Conservation (phyloP, 2,888 invertebrate species). For the Dryococelus australis region DNA sequence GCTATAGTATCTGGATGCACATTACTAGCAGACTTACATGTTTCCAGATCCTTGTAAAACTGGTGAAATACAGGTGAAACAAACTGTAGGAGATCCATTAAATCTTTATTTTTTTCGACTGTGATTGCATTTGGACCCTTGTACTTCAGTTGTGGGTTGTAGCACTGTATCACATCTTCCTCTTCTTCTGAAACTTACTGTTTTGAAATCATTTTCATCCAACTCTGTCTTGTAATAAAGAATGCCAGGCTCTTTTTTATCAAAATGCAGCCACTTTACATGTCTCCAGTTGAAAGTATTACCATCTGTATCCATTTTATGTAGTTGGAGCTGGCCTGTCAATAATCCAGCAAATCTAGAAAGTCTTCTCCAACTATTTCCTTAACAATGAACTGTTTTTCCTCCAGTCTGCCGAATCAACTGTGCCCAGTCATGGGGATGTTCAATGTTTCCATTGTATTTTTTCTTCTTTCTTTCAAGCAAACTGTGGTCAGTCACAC, state of each 20-base stretch:
- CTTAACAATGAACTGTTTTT: conserved; percentile 34
- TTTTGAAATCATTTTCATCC: conserved; percentile 21
- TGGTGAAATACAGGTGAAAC: no score
- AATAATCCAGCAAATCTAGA: conserved; percentile 30
- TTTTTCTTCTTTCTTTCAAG: conserved; percentile 26
- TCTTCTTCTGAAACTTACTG: no score
- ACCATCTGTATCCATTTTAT: conserved; percentile 6
- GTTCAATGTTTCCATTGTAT: conserved; percentile 33
- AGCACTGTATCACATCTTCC: neutral
- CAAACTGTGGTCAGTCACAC: conserved; percentile 30
- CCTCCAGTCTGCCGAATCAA: no score
- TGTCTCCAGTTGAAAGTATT: conserved; percentile 7
- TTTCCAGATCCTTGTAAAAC: no score
- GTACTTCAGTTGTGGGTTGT: conserved; percentile 9
- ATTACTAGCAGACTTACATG: no score
- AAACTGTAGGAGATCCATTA: no score
- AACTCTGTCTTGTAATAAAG: conserved; percentile 20
- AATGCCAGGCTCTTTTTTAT: conserved; percentile 17
- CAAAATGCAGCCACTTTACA: conserved; percentile 23
- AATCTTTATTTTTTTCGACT: no score
- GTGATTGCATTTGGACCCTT: neutral
- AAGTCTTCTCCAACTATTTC: conserved; percentile 34
- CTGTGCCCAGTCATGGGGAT: no score
- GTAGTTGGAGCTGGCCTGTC: neutral
- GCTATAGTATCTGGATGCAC: no score